These are phyloP conservation scores for Phylloscopus trochilus DNA, from an alignment of 2,113 vertebrate species.

Conservation along the genomic window DNA sequence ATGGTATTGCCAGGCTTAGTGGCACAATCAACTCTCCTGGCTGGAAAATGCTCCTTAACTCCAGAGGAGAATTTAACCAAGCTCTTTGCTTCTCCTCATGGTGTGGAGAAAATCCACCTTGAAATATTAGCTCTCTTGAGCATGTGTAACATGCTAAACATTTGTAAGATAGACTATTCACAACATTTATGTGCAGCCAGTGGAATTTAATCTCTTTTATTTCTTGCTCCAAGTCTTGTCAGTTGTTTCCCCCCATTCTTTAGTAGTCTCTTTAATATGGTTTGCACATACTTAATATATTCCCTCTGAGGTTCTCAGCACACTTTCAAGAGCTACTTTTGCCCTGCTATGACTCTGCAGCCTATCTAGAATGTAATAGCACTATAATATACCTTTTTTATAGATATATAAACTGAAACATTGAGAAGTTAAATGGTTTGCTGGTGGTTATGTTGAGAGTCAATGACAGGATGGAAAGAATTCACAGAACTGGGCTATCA, in stretches of 20 bases:
- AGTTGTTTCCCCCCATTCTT: constrained; percentile 48
- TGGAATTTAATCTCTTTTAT: constrained; percentile 65
- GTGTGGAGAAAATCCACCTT: constrained; percentile 47
- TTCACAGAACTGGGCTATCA: neutral
- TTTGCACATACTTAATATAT: constrained; percentile 53
- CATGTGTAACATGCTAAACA: constrained; percentile 42
- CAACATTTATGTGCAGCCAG: constrained; percentile 19
- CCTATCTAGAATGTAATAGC: neutral
- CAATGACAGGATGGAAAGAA: constrained; percentile 1
- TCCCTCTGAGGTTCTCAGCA: constrained; percentile 50
- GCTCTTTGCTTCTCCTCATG: neutral
- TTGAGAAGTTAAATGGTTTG: constrained; percentile 41
- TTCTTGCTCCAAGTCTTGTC: constrained; percentile 25
- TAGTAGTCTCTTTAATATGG: constrained; percentile 47
- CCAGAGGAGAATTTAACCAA: constrained; percentile 20
- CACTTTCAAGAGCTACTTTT: constrained; percentile 33
- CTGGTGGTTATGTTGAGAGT: constrained; percentile 27
- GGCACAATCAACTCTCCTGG: neutral
- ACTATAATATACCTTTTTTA: constrained; percentile 19
- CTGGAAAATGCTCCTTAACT: neutral
- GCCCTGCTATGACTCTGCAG: constrained; percentile 8
- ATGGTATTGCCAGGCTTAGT: neutral
- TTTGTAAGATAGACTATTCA: constrained; percentile 42
- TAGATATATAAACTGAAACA: constrained; percentile 31
- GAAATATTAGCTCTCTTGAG: constrained; percentile 48